Conservation (phyloP, 2,888 invertebrate genomes). For the Trachelus troglodyta region DNA sequence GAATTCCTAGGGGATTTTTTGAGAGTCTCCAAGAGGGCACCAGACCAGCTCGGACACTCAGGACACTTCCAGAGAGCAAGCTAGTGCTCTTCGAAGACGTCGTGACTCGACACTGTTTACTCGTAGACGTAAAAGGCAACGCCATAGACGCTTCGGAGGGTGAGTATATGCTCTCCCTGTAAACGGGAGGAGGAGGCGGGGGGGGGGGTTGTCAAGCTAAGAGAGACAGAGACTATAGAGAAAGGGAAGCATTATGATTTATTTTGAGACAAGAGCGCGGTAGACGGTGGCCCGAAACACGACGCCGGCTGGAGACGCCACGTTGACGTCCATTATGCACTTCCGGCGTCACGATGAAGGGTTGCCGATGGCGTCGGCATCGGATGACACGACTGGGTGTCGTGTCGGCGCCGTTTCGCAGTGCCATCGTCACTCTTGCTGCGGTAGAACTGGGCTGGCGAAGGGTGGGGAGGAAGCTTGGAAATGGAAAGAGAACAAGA, state of each 20-base stretch:
- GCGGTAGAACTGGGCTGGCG: not conserved
- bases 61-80: not conserved
- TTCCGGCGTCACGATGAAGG: slow-evolving; percentile 42
- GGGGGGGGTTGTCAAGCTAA: not conserved
- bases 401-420: not conserved
- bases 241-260: slow-evolving; percentile 13
- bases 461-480: not conserved
- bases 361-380: slow-evolving; percentile 38
- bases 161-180: not conserved
- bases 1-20: not conserved
- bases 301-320: slow-evolving; percentile 26
- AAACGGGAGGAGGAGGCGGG: too few relatives aligned
- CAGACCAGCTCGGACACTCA: not conserved
- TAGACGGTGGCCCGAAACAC: slow-evolving; percentile 9
- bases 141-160: not conserved
- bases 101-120: slow-evolving; percentile 1
- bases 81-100: slow-evolving; percentile 2
- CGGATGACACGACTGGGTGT: slow-evolving; percentile 33
- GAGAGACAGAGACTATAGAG: not conserved
- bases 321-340: slow-evolving; percentile 49
- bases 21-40: not conserved
- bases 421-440: not conserved
- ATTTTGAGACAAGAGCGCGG: slow-evolving; percentile 17
- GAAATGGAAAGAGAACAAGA: not conserved
- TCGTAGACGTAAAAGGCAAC: not conserved